Base-by-base conservation (phyloP, 2,113 vertebrate species). In the Brachypteracias leptosomus region DNA sequence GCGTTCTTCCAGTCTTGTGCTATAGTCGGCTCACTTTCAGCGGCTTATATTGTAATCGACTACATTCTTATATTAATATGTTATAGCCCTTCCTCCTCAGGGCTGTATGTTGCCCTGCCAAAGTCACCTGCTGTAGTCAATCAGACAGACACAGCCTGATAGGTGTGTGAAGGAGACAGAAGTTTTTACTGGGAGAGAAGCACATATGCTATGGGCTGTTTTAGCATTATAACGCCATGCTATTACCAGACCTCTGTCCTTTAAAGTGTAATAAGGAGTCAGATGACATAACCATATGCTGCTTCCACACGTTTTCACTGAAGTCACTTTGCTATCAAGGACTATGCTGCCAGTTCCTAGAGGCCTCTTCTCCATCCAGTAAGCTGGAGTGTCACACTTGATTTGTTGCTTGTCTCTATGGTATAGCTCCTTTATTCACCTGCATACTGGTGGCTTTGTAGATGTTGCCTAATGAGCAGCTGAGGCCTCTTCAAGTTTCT, bases 121-220 rank as follows among this genome's bases (percentile, higher is more conserved):
- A 73, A 91, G 91, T 96, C 96, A 97, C 76, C 96, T 97, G 96
- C 65, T 90, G 29, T 91, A 78, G 85, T 97, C 97, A 96, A 90
- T 95, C 95, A 96, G 94, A 31, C 19, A 62, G 58, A 49, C 52
- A 71, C 52, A 55, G 85, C 49, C 78, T 65, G 47, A 77, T 76
- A 95, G 91, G 87, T 95, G 63, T 85, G 36, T 46, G 55, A 72
- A 91, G 44, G 57, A 65, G 38, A 57, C 13, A 80, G 36, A 67
- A 90, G 26, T 63, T 71, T 81, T 68, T 49, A 16, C 33, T 72
- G 55, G 21, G 55, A 26, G 33, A 74, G 55, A 77, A 91, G 38
- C 42, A 40, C 62, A 61, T 49, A 28, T 51, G 20, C 62, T 73
- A 10, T 44, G 75, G 62, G 35, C 49, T 74, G 40, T 33, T 59